Percentiles rank a stretch among this genome's conserved stretches.
Conservation (phyloP, 1,140 invertebrate genomes). For the Patella vulgata region DNA sequence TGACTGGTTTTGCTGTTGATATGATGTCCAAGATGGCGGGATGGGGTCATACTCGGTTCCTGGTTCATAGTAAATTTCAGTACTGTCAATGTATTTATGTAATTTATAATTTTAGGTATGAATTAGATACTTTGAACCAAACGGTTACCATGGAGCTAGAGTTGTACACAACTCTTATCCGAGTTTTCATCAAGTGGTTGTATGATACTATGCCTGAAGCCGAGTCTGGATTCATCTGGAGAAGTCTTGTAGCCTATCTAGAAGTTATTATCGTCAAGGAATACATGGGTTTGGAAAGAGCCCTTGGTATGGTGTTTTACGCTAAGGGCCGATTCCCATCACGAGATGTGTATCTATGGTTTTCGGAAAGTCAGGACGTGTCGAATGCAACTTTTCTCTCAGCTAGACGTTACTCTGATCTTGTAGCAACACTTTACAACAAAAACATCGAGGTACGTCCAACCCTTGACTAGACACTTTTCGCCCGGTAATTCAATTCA, state of each 20-base stretch:
- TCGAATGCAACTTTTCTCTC: slow-evolving; percentile 35
- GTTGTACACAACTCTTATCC: slow-evolving; percentile 40
- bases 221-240: slow-evolving; percentile 44
- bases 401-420: slow-evolving; percentile 34
- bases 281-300: slow-evolving; percentile 42
- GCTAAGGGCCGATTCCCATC: slow-evolving; percentile 30
- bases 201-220: slow-evolving; percentile 40
- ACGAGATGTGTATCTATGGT: slow-evolving; percentile 35
- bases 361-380: slow-evolving; percentile 41
- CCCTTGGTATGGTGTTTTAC: slow-evolving; percentile 39
- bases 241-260: slow-evolving; percentile 43
- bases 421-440: slow-evolving; percentile 29
- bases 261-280: slow-evolving; percentile 38
- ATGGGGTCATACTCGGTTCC: too few relatives aligned
- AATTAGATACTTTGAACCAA: slow-evolving; percentile 41
- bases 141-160: slow-evolving; percentile 41
- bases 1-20: too few relatives aligned
- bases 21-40: too few relatives aligned
- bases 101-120: slow-evolving; percentile 39
- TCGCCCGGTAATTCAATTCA: too few relatives aligned
- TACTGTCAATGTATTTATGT: too few relatives aligned
- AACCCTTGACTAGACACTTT: too few relatives aligned
- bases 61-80: too few relatives aligned
- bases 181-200: slow-evolving; percentile 47
- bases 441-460: slow-evolving; percentile 23